phyloP scores from a whole-genome alignment of 2,113 vertebrate species.

The Sphyrna mokarran region DNA sequence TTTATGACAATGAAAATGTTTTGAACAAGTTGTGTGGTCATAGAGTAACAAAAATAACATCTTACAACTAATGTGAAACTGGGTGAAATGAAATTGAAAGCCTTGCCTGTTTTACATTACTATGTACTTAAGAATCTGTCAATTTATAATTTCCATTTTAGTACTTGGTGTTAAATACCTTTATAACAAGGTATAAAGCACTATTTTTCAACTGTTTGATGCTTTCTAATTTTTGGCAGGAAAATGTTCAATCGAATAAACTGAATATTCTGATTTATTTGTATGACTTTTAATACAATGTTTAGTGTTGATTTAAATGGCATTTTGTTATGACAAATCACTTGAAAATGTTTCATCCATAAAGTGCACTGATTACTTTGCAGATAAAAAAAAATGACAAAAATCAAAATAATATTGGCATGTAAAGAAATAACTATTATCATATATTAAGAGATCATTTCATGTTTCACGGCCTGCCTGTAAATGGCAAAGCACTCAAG shows the following conservation, averaged over 20 bases:
- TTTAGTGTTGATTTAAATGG: conserved; percentile 4
- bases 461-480: not conserved
- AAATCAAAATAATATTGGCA: not conserved
- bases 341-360: not conserved
- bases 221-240: not conserved
- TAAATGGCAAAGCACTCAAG: not conserved
- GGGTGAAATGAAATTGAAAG: not conserved
- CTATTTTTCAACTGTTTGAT: not conserved
- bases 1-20: not conserved
- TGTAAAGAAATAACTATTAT: not conserved
- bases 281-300: not conserved
- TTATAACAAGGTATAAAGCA: not conserved
- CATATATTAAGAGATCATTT: not conserved
- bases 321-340: not conserved
- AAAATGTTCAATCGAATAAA: conserved; percentile 9
- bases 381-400: not conserved
- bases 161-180: not conserved
- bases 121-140: not conserved
- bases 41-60: not conserved
- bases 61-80: not conserved
- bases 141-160: not conserved
- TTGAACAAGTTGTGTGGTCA: not conserved
- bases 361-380: not conserved
- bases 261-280: not conserved
- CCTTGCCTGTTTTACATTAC: conserved; percentile 13